A percentile compares a stretch with the other conserved stretches of the same genome.
phyloP scores from a whole-genome alignment of 1,140 invertebrate species.

The Pseudoatta argentina region DNA sequence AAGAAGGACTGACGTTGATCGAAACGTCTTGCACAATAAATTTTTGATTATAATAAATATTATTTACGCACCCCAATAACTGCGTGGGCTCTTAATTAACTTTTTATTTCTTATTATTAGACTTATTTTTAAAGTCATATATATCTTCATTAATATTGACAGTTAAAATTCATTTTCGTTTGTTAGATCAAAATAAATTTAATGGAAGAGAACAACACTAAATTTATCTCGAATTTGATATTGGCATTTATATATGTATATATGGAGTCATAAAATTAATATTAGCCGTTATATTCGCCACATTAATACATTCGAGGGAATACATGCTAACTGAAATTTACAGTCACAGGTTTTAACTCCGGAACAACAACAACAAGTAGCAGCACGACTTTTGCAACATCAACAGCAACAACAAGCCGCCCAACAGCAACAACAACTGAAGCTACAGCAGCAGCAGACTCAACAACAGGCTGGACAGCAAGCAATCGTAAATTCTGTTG shows the following conservation, averaged over 20 bases:
- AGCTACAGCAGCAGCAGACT: conserved; percentile 69
- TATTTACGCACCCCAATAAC: too few species aligned
- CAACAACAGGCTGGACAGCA: conserved; percentile 72
- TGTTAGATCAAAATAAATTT: neutral
- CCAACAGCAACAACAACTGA: conserved; percentile 70
- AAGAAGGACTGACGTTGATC: too few species aligned
- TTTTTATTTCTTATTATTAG: too few species aligned
- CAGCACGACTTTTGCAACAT: conserved; percentile 80
- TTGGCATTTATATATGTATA: neutral
- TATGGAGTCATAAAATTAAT: neutral
- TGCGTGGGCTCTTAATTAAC: too few species aligned
- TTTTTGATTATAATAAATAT: too few species aligned
- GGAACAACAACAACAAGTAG: conserved; percentile 84
- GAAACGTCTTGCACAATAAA: too few species aligned
- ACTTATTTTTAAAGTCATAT: too few species aligned
- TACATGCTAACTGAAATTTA: neutral
- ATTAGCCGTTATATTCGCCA: neutral
- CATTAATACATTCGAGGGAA: neutral
- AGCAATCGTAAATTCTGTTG: conserved; percentile 55
- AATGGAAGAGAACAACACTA: neutral
- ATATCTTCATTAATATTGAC: too few species aligned
- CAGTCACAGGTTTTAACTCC: conserved; percentile 72
- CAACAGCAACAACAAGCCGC: conserved; percentile 73
- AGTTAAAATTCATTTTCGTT: neutral
- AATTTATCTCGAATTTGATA: neutral